Evolutionary conservation across 2,888 invertebrate genomes (phyloP), one percentile per base, ranked within the genome.

Genomic region (Nebria salina): DNA sequence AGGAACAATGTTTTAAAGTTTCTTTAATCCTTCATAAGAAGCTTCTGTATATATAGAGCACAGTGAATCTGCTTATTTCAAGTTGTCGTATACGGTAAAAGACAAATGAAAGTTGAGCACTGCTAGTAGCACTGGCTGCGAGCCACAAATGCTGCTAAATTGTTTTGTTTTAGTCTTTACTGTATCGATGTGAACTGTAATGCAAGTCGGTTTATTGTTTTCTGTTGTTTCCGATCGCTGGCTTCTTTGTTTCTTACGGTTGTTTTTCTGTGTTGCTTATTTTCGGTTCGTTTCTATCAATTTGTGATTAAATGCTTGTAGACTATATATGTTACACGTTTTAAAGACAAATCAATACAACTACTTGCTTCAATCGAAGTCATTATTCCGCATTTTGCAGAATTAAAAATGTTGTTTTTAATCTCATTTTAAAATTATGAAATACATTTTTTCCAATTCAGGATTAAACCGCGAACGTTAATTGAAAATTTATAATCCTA

Each of bases 121-220:
- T 34, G 5, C 34, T 34, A 34, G 34, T 34, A 34, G 34, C 34
- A 34, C 34, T 34, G 34, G 34, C 34, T 34, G 34, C 34, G 66
- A 66, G n/a, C 25, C 66, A 66, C 66, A 66, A 66, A 66, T 66
- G 25, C 66, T n/a, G 15, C 25, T 66, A 11, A 8, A 66, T 66
- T 66, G 66, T 66, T 66, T 66, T 66, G 66, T 66, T 66, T 66
- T 8, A 65, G n/a, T 65, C 65, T 65, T 13, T 65, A 65, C 65
- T 65, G 13, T 66, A 66, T n/a, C 8, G 66, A 66, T 15, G 66
- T 66, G 25, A 66, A 20, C 15, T 66, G n/a, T 66, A 66, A 9
- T 15, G 11, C 25, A 66, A 25, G 25, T 13, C 25, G 25, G 15
- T 66, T 15, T 66, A 65, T 65, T 65, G 65, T n/a, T 65, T n/a